Conservation (phyloP, 2,113 vertebrate species). For the Columba livia region DNA sequence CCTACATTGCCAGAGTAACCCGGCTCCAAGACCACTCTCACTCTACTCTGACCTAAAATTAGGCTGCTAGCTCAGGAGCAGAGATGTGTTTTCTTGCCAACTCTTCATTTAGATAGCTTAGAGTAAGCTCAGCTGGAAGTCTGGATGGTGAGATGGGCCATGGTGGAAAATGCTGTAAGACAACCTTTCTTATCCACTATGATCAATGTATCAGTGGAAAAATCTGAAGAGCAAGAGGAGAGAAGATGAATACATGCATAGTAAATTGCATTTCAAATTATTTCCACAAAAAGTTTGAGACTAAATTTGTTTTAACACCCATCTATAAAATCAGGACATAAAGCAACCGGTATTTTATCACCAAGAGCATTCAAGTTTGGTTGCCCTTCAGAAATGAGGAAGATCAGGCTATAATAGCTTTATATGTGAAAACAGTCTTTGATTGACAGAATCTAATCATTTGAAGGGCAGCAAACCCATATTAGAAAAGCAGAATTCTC, state of each 20-base stretch:
- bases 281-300: slow-evolving; percentile 56
- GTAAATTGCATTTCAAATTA: slow-evolving; percentile 45
- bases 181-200: slow-evolving; percentile 31
- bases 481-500: slow-evolving; percentile 59
- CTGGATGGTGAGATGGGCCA: neutral
- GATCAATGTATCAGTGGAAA: slow-evolving; percentile 43
- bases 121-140: slow-evolving; percentile 3
- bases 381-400: slow-evolving; percentile 73
- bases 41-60: neutral
- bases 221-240: slow-evolving; percentile 42
- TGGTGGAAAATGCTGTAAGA: neutral
- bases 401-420: slow-evolving; percentile 73
- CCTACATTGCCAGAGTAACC: neutral
- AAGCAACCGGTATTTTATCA: slow-evolving; percentile 63
- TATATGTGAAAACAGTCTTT: slow-evolving; percentile 72
- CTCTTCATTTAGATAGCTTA: slow-evolving; percentile 8
- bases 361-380: slow-evolving; percentile 67
- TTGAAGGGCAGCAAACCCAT: slow-evolving; percentile 72
- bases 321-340: slow-evolving; percentile 30
- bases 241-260: slow-evolving; percentile 49
- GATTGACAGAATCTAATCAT: slow-evolving; percentile 80
- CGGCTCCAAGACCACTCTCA: neutral
- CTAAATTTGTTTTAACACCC: slow-evolving; percentile 64
- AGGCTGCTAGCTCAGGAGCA: neutral
- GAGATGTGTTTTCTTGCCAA: neutral